Base-by-base conservation (phyloP, 1,140 invertebrate genomes). In the Drosophila asahinai region DNA sequence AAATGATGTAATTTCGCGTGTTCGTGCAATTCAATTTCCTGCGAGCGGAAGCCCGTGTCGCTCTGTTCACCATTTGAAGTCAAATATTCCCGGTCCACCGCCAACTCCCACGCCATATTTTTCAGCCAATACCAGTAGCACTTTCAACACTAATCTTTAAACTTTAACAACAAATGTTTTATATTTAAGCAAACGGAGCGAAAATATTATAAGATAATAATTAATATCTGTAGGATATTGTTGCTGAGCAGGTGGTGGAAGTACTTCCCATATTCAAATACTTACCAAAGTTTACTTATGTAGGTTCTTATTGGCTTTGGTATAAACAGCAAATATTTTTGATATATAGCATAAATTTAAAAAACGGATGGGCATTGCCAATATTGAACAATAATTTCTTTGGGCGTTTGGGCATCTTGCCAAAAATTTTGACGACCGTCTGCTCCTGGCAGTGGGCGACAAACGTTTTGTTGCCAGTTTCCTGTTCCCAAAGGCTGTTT, bases 31-130 rank as follows among this genome's bases (percentile, higher is more conserved):
- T 91, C 89, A 91, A 91, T 91, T 91, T 91, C 87, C 89, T 91
- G 89, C 78, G 74, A 80, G 58, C 89, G 90, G 90, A 91, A 91
- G 81, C 95, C 93, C 94, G 91, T 73, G 19, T 96, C 95, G 93
- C 95, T 82, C 81, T 81, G 42, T 61, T 84, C 74, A 66, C 58
- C 83, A 81, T 81, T 83, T 84, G 52, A 77, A 84, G 66, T 77
- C 77, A 77, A 83, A 83, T 72, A 83, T 80, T 74, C 45, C 71
- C 61, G 62, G 63, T 47, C 68, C 52, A 57, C 33, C 22, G n/a
- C 33, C 47, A 67, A 27, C 36, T 43, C n/a, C 48, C 36, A 33
- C 22, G 5, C 19, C 22, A 14, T 19, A 15, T 30, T 30, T 45
- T 48, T 22, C 19, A 64, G 25, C 36, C 25, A 30, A 27, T 57